Evolutionary conservation across 2,888 invertebrate species (phyloP).

Genomic region (Meiosimyza decipiens): DNA sequence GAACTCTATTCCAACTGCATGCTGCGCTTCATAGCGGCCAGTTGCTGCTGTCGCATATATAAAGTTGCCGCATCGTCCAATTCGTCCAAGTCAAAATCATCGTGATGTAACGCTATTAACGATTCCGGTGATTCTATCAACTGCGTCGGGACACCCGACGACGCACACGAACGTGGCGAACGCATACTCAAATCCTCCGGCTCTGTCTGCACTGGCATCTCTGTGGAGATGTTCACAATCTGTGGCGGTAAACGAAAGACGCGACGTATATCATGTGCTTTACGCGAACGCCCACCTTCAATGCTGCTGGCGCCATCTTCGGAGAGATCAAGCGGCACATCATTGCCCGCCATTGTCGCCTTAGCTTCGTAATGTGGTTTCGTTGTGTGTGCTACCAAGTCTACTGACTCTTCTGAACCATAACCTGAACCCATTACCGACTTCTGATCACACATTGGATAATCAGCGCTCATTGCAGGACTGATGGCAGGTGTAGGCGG

Average conservation of each 20-base stretch:
- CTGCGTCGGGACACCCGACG: not conserved
- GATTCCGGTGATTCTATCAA: slow-evolving; percentile 33
- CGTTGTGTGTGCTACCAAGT: slow-evolving; percentile 37
- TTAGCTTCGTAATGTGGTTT: slow-evolving; percentile 56
- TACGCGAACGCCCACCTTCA: slow-evolving; percentile 61
- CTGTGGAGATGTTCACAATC: slow-evolving; percentile 60
- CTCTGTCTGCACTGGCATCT: slow-evolving; percentile 86
- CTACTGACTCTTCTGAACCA: slow-evolving; percentile 62
- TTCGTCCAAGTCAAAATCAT: slow-evolving; percentile 71
- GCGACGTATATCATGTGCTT: slow-evolving; percentile 69
- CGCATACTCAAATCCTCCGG: slow-evolving; percentile 90
- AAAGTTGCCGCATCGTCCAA: slow-evolving; percentile 69
- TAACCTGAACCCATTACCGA: slow-evolving; percentile 61
- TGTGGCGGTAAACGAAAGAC: slow-evolving; percentile 68
- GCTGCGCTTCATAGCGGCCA: slow-evolving; percentile 41
- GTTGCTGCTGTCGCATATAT: slow-evolving; percentile 67
- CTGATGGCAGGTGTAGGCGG: slow-evolving; percentile 63
- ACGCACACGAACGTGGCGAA: slow-evolving; percentile 53
- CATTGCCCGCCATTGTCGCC: slow-evolving; percentile 44
- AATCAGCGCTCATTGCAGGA: slow-evolving; percentile 62
- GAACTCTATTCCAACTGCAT: slow-evolving; percentile 43
- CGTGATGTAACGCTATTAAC: slow-evolving; percentile 50
- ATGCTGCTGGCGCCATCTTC: slow-evolving; percentile 67
- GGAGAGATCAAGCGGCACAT: slow-evolving; percentile 67
- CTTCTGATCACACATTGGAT: slow-evolving; percentile 59